Evolutionary conservation across 2,113 vertebrate species (phyloP), one percentile per base, ranked within the genome.

Genomic region (Tupaia chinensis): DNA sequence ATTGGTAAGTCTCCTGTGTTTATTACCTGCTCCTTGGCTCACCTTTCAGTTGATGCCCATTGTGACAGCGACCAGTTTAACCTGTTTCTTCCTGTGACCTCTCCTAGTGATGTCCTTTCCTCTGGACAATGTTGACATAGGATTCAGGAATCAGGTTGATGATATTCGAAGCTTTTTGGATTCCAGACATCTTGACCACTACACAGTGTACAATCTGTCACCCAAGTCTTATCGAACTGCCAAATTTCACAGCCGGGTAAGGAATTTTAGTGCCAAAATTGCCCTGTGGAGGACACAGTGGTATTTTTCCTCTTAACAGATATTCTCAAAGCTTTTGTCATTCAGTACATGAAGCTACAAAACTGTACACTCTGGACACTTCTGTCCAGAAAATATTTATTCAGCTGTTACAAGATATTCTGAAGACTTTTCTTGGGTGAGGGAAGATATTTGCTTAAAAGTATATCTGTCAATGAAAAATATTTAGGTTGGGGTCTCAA

Each of bases 191-290:
- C 99, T 99, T 4, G 99, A 99, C 98, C 99, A 99, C 98, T 99
- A 99, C 98, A 99, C 99, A 5, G 99, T 99, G 96, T 99, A 99
- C 98, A 99, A 99, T 98, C 97, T 99, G 84, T 99, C 99, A 2
- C 99, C 99, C 97, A 99, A 99, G 97, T 99, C 99, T 94, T 99
- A 99, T 97, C 99, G 99, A 69, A 99, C 99, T 89, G 99, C 99
- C 98, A 99, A 99, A 98, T 99, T 99, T 98, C 99, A 99, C 97
- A 99, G 99, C 98, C 98, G 99, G 99, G 99, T 99, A 98, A 99
- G 99, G 95, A 58, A 58, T 86, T 89, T 93, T 54, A 68, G 12
- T 3, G 9, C 83, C 73, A 58, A 19, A 66, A n/a, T 66, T 19
- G 12, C 53, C 53, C 7, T 10, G 23, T 69, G 29, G 77, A 88